A percentile compares a stretch with the other conserved stretches of the same genome.
Evolutionary conservation across 1,140 invertebrate species (phyloP).

Genomic region (Amphibalanus amphitrite): DNA sequence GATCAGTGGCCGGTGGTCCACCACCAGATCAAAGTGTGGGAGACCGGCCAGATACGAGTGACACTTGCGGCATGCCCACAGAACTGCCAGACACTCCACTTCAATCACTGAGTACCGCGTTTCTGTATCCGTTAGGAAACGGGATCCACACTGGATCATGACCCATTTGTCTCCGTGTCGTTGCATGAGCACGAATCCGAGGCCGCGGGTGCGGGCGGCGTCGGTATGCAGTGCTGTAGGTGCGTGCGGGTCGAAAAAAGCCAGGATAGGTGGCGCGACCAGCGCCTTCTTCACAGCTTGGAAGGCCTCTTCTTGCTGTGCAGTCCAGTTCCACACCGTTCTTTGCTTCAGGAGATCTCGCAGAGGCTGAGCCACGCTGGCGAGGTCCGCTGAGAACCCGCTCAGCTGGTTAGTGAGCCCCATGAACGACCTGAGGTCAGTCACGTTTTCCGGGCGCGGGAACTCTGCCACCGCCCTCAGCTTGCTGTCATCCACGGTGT

Average conservation of each 20-base stretch:
- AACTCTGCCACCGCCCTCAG: slow-evolving; percentile 7
- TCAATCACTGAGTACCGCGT: slow-evolving; percentile 16
- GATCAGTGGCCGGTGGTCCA: slow-evolving; percentile 4
- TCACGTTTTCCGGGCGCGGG: slow-evolving; percentile 13
- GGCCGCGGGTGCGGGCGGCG: slow-evolving; percentile 11
- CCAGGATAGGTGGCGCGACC: slow-evolving; percentile 11
- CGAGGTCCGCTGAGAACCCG: slow-evolving; percentile 12
- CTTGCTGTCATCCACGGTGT: slow-evolving; percentile 6
- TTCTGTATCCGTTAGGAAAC: slow-evolving; percentile 6
- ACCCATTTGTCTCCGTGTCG: slow-evolving; percentile 14
- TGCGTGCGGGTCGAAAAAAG: slow-evolving; percentile 11
- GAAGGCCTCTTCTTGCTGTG: slow-evolving; percentile 15
- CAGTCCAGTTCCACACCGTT: slow-evolving; percentile 11
- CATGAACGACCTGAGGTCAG: slow-evolving; percentile 15
- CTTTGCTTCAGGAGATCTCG: slow-evolving; percentile 12
- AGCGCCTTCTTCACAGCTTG: slow-evolving; percentile 11
- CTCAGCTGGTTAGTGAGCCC: slow-evolving; percentile 12
- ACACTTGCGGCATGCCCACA: slow-evolving; percentile 16
- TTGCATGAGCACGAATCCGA: slow-evolving; percentile 16
- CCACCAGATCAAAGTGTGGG: slow-evolving; percentile 2
- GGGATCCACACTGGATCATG: slow-evolving; percentile 13
- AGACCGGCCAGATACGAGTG: background rate
- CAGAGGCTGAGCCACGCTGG: slow-evolving; percentile 13
- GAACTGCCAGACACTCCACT: slow-evolving; percentile 12
- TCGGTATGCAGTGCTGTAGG: slow-evolving; percentile 14